A percentile compares a stretch with the other conserved stretches of the same genome.
Conservation (phyloP, 2,888 invertebrate species). For the Dyspetes luteomarginatus region DNA sequence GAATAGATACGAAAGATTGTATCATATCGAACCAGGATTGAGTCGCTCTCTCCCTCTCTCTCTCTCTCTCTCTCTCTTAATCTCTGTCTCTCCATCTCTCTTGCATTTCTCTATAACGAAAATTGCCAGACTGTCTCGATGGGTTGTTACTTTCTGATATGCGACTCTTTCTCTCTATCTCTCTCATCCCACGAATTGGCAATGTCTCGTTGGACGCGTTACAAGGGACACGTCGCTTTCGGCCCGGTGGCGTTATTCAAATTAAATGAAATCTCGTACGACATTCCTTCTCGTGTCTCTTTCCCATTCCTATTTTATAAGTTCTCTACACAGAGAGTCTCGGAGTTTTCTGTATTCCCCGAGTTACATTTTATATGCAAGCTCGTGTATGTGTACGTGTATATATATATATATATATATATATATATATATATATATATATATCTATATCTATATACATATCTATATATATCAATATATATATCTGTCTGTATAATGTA, state of each 20-base stretch:
- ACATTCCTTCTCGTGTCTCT: constrained; percentile 15
- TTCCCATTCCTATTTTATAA: neutral
- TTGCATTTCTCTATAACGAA: neutral
- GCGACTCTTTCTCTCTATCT: neutral
- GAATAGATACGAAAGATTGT: constrained; percentile 20
- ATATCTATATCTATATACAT: no score
- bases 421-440: no score
- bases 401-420: no score
- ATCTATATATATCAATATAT: no score
- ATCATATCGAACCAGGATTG: constrained; percentile 21
- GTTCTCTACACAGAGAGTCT: neutral
- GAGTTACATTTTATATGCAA: neutral
- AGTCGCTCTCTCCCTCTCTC: neutral
- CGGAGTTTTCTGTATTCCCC: neutral
- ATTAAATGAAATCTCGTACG: constrained; percentile 54
- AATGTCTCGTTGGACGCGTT: constrained; percentile 66
- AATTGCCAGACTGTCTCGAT: neutral
- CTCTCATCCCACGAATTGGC: constrained; percentile 59
- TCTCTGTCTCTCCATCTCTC: no score
- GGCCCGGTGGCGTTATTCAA: constrained; percentile 56
- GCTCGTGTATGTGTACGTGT: neutral
- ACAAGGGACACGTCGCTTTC: constrained; percentile 62
- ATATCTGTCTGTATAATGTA: neutral
- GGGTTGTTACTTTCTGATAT: constrained; percentile 1
- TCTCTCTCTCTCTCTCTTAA: constrained; percentile 11